phyloP scores from a whole-genome alignment of 2,888 invertebrate species.

The Galeruca laticollis region DNA sequence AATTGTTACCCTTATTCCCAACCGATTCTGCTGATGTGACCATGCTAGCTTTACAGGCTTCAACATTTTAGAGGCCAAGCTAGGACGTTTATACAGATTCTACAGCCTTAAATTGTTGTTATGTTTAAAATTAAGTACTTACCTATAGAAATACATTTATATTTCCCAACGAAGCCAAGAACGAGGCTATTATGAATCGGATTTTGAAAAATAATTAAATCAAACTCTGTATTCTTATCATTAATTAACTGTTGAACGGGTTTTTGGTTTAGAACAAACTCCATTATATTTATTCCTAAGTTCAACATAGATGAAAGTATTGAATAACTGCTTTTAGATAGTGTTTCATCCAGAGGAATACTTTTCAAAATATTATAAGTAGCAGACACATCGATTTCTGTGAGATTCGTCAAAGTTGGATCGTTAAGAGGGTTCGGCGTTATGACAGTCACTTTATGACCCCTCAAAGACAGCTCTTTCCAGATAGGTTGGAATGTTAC shows the following conservation, averaged over 20 bases:
- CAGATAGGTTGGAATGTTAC: conserved; percentile 49
- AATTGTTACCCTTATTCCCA: too few species aligned
- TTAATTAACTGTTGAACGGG: not conserved
- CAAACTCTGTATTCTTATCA: not conserved
- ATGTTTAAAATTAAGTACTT: too few species aligned
- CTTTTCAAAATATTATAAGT: not conserved
- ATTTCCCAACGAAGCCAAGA: not conserved
- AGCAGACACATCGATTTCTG: conserved; percentile 50
- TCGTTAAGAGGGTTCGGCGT: conserved; percentile 51
- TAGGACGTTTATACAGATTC: too few species aligned
- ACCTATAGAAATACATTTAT: not conserved
- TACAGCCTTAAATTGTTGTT: too few species aligned
- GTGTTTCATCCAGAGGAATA: not conserved
- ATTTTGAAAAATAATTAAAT: not conserved
- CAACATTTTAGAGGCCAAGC: too few species aligned
- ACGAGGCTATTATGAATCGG: not conserved
- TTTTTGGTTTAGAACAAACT: not conserved
- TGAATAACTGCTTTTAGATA: not conserved
- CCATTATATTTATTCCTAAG: not conserved
- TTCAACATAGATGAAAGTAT: not conserved
- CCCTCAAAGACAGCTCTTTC: conserved; percentile 51
- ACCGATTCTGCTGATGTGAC: too few species aligned
- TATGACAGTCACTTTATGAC: conserved; percentile 50
- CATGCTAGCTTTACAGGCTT: too few species aligned
- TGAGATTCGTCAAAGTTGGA: conserved; percentile 48